Evolutionary conservation across 1,140 invertebrate species (phyloP).

Genomic region (Drosophila trapezifrons): DNA sequence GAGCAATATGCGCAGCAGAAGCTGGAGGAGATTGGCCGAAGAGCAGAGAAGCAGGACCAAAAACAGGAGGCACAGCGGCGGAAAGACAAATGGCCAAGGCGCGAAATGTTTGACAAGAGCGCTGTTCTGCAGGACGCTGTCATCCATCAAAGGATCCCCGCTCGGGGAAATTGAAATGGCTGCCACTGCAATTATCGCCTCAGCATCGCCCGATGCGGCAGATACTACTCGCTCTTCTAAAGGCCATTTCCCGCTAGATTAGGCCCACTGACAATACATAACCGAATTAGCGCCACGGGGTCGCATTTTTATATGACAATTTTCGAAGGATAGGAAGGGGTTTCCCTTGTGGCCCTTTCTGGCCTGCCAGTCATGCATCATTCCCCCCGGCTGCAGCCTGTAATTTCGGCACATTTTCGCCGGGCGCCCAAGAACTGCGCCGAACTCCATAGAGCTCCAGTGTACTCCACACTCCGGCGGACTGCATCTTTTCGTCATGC

Average conservation of each 20-base stretch:
- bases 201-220: slow-evolving; percentile 25
- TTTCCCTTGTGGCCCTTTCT: no score
- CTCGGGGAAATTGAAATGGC: slow-evolving; percentile 73
- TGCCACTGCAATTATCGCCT: slow-evolving; percentile 76
- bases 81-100: slow-evolving; percentile 77
- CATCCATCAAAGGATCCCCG: slow-evolving; percentile 68
- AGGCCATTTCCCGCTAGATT: slow-evolving; percentile 68
- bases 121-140: slow-evolving; percentile 32
- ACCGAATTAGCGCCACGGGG: slow-evolving; percentile 73
- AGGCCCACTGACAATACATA: slow-evolving; percentile 73
- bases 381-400: slow-evolving; percentile 55
- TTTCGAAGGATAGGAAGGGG: slow-evolving; percentile 2
- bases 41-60: not conserved
- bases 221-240: not conserved
- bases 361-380: slow-evolving; percentile 66
- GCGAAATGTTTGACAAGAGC: slow-evolving; percentile 73
- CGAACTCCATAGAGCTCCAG: slow-evolving; percentile 16
- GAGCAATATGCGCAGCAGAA: not conserved
- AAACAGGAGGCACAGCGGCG: slow-evolving; percentile 5
- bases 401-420: slow-evolving; percentile 52
- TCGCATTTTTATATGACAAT: slow-evolving; percentile 55
- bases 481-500: slow-evolving; percentile 80
- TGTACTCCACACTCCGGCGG: slow-evolving; percentile 29
- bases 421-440: slow-evolving; percentile 1
- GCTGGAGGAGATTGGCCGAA: slow-evolving; percentile 7